Evolutionary conservation across 2,113 vertebrate genomes (phyloP).

Genomic region (Felis catus): F.catus_Fca126_mat1.0 CM031412.1:60747001-60747500

Average conservation of each 20-base stretch:
- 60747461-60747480: no score
- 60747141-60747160: neutral
- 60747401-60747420: no score
- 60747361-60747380: no score
- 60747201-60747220: neutral
- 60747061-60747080: neutral
- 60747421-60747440: no score
- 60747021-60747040: neutral
- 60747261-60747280: neutral
- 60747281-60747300: no score
- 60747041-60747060: neutral
- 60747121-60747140: neutral
- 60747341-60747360: no score
- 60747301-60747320: no score
- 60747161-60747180: neutral
- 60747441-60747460: no score
- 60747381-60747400: no score
- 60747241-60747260: neutral
- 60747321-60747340: no score
- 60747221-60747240: neutral
- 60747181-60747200: neutral
- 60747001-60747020: neutral
- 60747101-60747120: neutral
- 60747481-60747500: neutral
- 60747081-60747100: neutral